Evolutionary conservation across 2,888 invertebrate species (phyloP), one percentile per base, ranked within the genome.

Genomic region (Lutraria lutraria): DNA sequence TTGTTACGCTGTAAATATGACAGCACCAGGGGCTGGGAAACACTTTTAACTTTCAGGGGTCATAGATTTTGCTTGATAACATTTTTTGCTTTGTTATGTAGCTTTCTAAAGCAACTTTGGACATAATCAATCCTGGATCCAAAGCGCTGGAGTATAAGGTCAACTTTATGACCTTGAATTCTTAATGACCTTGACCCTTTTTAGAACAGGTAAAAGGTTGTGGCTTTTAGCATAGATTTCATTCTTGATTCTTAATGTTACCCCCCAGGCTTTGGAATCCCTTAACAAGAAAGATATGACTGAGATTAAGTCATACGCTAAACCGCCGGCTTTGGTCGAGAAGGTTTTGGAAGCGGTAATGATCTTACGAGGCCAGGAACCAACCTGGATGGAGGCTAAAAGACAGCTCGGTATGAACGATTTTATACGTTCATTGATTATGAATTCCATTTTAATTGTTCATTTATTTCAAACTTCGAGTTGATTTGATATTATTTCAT

Each of bases 371-470:
- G 97, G 98, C 97, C 97, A 97, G 89, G 98, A 98, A 92, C 98
- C 98, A 0, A 98, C 98, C 0, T 99, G 99, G 99, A 97, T 98
- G 0, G 98, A 98, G 97, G 98, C 99, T 0, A 99, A 99, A 96
- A 97, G 98, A 54, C 98, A 98, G 94, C 97, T 99, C 29, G 98
- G 98, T 91, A 90, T 29, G 53, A 56, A 19, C 60, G 10, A n/a
- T 34, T 54, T 85, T 85, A 31, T 56, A 43, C 8, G 43, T 43
- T 43, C 43, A 43, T 43, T 43, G 43, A 43, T 43, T 43, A 4
- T 43, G 8, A 43, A 43, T 8, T 43, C 8, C 43, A 43, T 43
- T 43, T 43, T 8, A 43, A 4, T 43, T 4, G 43, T 43, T 43
- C 43, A 43, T 43, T 43, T 43, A 43, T 43, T 8, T 43, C 43